phyloP scores from a whole-genome alignment of 2,888 invertebrate species.

The Hirtodrosophila alboralis region DNA sequence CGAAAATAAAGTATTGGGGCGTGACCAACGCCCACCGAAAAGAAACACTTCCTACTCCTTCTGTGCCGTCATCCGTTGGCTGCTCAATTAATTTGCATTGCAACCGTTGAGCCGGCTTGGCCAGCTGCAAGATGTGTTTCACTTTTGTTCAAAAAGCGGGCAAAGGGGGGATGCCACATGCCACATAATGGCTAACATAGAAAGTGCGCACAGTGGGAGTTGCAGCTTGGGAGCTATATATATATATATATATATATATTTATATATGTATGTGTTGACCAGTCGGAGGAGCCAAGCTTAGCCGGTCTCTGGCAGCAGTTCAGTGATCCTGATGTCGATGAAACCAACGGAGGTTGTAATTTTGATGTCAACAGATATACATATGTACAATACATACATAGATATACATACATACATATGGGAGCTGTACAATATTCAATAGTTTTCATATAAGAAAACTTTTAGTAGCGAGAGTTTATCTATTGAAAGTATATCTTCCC shows the following conservation, averaged over 20 bases:
- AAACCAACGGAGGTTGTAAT: background rate
- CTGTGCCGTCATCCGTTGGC: conserved; percentile 47
- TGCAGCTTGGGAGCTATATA: conserved; percentile 3
- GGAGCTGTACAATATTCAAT: too few relatives aligned
- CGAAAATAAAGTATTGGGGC: conserved; percentile 18
- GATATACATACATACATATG: too few relatives aligned
- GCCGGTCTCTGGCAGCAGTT: conserved; percentile 49
- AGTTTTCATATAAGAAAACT: too few relatives aligned
- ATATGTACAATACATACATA: too few relatives aligned
- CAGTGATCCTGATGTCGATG: conserved; percentile 46
- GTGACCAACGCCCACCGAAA: conserved; percentile 27
- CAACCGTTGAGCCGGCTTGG: conserved; percentile 56
- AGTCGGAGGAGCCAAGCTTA: conserved; percentile 19
- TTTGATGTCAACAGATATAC: background rate
- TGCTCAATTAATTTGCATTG: conserved; percentile 69
- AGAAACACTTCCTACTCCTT: conserved; percentile 51
- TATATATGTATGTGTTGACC: conserved; percentile 14
- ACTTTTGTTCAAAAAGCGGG: conserved; percentile 28
- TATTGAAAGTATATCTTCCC: too few relatives aligned
- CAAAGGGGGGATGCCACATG: background rate
- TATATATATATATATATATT: background rate
- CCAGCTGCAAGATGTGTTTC: conserved; percentile 50
- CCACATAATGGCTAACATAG: conserved; percentile 49
- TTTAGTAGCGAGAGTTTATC: too few relatives aligned
- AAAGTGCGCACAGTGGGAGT: conserved; percentile 53